Evolutionary conservation across 2,888 invertebrate genomes (phyloP).

Genomic region (Tiliacea aurago): DNA sequence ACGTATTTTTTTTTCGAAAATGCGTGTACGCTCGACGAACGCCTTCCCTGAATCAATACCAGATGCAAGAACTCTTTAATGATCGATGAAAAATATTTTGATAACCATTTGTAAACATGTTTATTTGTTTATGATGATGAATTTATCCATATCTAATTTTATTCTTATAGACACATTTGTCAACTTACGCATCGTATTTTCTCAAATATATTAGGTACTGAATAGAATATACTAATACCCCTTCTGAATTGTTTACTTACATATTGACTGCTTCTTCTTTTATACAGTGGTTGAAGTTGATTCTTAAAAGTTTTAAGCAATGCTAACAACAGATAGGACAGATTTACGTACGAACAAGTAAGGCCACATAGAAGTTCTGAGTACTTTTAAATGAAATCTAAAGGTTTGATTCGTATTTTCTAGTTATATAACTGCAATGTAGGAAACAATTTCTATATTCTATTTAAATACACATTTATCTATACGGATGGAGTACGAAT

Average conservation of each 20-base stretch:
- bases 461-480: conserved; percentile 19
- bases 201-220: not conserved
- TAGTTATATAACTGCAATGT: conserved; percentile 17
- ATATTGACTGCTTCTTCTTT: conserved; percentile 16
- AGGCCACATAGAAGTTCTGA: conserved; percentile 15
- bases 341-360: conserved; percentile 35
- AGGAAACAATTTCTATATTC: conserved; percentile 15
- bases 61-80: not conserved
- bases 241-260: conserved; percentile 35
- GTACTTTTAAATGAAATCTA: conserved; percentile 9
- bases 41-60: not conserved
- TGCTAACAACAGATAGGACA: conserved; percentile 41
- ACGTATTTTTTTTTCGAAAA: no score
- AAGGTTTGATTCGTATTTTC: not conserved
- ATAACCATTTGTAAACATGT: not conserved
- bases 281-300: not conserved
- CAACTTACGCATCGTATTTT: not conserved
- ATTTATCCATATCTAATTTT: not conserved
- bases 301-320: conserved; percentile 38
- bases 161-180: not conserved
- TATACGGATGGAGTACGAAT: conserved; percentile 19
- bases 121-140: not conserved
- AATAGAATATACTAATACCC: not conserved
- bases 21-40: not conserved
- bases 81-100: not conserved